Base-by-base conservation (phyloP, 2,797 vertebrate species). In the Zalophus californianus region DNA sequence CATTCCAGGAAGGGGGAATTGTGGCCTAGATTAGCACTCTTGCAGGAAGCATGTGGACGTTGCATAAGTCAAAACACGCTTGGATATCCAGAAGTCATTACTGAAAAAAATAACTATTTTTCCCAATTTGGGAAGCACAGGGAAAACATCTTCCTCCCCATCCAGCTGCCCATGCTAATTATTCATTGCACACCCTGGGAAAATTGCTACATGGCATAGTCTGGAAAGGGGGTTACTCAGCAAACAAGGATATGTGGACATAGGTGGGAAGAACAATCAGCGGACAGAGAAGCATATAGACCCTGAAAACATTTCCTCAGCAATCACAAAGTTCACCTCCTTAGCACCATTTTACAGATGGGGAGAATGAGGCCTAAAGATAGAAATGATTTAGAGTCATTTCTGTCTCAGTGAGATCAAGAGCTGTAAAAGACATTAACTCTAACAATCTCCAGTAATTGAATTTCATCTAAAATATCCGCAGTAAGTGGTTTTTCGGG, bases 81-180 rank as follows among this genome's bases (percentile, higher is more conserved):
- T 91, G 38, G 29, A 66, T 54, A 52, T n/a, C 72, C 84, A 80
- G 82, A 96, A 96, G 68, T 29, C 38, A 94, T 93, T 86, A 41
- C 56, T 68, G 18, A 91, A 86, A 75, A 75, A 96, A 96, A 86
- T 52, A 9, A 68, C 38, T 54, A 2, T 44, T 96, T 90, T 94
- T 54, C 79, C 80, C 78, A 56, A 44, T 84, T 91, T 23, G 29
- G 44, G 32, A 96, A 92, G 32, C 27, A 78, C 12, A 12, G 21
- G 54, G 78, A 62, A 91, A 82, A 41, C 0, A 1, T 64, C 25
- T 48, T 4, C 78, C 60, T 80, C 56, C 3, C 23, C 11, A 54
- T 91, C 35, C 87, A 91, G 5, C 25, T 86, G 5, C 3, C 48
- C 54, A 2, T 50, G 52, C 60, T 86, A 52, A 52, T 60, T 60